phyloP scores from a whole-genome alignment of 2,797 vertebrate species.

The Myotis findleyi region DNA sequence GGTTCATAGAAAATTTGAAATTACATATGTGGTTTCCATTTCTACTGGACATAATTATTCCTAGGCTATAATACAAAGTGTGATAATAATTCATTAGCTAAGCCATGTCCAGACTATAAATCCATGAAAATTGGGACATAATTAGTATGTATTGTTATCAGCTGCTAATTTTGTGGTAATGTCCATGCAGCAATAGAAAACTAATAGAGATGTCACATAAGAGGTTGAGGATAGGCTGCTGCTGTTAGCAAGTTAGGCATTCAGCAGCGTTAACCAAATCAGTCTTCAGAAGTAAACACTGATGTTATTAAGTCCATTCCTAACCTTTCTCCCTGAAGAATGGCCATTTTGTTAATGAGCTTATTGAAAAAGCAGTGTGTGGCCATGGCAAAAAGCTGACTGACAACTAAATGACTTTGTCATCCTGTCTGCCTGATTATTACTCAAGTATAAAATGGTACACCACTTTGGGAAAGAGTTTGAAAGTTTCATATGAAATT shows the following conservation, averaged over 20 bases:
- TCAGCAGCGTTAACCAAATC: not conserved
- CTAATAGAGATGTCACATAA: not conserved
- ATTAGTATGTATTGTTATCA: not conserved
- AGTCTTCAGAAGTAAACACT: not conserved
- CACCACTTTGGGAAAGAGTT: constrained; percentile 6
- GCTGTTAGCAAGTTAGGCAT: not conserved
- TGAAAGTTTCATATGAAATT: not conserved
- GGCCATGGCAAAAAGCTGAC: not conserved
- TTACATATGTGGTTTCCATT: not conserved
- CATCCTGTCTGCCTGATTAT: not conserved
- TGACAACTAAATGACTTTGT: not conserved
- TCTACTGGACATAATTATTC: not conserved
- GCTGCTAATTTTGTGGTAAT: not conserved
- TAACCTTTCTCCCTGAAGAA: not conserved
- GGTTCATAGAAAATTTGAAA: constrained; percentile 28
- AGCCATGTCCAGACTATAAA: not conserved
- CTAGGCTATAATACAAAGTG: not conserved
- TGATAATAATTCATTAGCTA: not conserved
- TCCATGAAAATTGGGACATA: not conserved
- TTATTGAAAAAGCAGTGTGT: not conserved
- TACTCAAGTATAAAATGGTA: not conserved
- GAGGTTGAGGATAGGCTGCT: not conserved
- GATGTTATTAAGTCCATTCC: not conserved
- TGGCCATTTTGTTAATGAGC: not conserved
- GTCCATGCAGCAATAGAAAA: not conserved